phyloP scores from a whole-genome alignment of 2,113 vertebrate species.

The Thamnophis sirtalis region DNA sequence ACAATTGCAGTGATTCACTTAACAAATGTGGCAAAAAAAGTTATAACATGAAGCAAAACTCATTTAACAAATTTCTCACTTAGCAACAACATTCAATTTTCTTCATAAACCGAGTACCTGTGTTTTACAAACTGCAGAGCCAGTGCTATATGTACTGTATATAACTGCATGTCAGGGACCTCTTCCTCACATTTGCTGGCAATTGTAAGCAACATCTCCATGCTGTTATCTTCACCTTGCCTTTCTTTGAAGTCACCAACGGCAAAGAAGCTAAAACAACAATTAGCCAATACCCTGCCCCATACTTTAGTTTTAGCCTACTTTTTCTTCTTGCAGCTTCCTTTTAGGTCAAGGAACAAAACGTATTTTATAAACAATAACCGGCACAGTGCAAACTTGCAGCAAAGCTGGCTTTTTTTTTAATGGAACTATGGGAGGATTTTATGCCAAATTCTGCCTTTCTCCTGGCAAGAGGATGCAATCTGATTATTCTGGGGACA shows the following conservation, averaged over 20 bases:
- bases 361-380: neutral
- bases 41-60: no score
- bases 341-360: neutral
- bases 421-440: neutral
- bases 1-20: no score
- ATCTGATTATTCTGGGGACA: neutral
- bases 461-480: neutral
- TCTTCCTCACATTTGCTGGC: neutral
- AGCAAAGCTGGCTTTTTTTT: neutral
- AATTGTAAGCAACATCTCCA: neutral
- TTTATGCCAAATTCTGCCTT: neutral
- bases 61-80: no score
- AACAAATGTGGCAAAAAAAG: no score
- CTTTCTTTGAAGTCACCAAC: neutral
- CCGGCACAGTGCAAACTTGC: neutral
- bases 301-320: neutral
- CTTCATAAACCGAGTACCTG: no score
- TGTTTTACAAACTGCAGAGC: neutral
- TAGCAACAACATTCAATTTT: no score
- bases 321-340: neutral
- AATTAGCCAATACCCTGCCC: neutral
- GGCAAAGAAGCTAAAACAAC: neutral
- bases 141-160: neutral
- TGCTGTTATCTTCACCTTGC: neutral
- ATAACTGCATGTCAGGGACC: neutral